Evolutionary conservation across 2,797 vertebrate genomes (phyloP).

Genomic region (Amblyopsis hoosieri): DNA sequence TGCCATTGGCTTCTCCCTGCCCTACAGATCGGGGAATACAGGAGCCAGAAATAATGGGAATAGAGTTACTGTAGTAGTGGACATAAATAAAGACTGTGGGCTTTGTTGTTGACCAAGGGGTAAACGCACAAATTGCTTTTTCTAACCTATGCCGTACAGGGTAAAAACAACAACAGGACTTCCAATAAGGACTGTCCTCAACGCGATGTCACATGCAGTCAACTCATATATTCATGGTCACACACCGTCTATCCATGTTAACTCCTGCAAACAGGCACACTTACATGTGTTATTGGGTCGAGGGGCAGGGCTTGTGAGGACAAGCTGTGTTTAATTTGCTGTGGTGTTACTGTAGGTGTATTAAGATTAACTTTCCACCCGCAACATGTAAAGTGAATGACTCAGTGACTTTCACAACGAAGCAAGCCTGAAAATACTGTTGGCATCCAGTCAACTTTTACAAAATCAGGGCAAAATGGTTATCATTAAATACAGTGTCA

Average conservation of each 20-base stretch:
- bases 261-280: neutral
- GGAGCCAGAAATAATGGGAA: neutral
- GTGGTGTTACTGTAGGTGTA: too few species aligned
- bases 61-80: slow-evolving; percentile 3
- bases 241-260: neutral
- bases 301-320: slow-evolving; percentile 29
- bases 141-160: neutral
- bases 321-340: slow-evolving; percentile 19
- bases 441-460: too few species aligned
- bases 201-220: too few species aligned
- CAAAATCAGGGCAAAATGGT: too few species aligned
- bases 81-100: slow-evolving; percentile 1
- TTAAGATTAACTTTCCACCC: too few species aligned
- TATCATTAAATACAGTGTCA: too few species aligned
- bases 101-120: neutral
- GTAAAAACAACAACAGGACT: too few species aligned
- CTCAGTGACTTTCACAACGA: too few species aligned
- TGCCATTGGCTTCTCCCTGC: slow-evolving; percentile 29
- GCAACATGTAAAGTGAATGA: too few species aligned
- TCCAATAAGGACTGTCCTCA: too few species aligned
- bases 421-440: too few species aligned
- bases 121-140: neutral
- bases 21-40: slow-evolving; percentile 13
- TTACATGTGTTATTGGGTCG: slow-evolving; percentile 9
- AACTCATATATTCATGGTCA: neutral